Base-by-base conservation (phyloP, 2,113 vertebrate genomes). In the Sinocyclocheilus anshuiensis region DNA sequence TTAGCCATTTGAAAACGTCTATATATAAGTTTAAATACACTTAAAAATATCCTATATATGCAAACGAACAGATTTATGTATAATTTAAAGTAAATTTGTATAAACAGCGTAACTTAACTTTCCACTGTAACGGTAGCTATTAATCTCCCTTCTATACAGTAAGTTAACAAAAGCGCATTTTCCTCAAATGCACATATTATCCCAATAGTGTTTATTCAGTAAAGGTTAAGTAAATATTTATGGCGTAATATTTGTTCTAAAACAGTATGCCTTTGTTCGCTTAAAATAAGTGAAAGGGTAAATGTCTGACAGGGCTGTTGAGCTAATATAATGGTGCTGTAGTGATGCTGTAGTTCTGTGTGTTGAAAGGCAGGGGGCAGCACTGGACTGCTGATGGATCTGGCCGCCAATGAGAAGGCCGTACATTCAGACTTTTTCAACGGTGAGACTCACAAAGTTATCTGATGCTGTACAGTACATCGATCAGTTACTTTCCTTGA, bases 361-460 rank as follows among this genome's bases (percentile, higher is more conserved):
- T 92, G 82, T 93, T 85, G 3, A 87, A 91, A 99, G 98, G 97
- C 98, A 87, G 98, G 98, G 59, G 98, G 98, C 94, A 99, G 98
- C 94, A 97, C 96, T 1, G 98, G 97, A 4, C 95, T 99, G 83
- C 89, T 99, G 16, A 99, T 99, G 98, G 97, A 99, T 89, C 90
- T 99, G 92, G 97, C 98, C 16, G 98, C 98, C 87, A 99, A 99
- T 87, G 98, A 98, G 86, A 99, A 99, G 85, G 97, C 97, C 0
- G 97, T 99, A 6, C 98, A 99, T 80, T 96, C 96, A 0, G 98
- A 99, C 89, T 99, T 98, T 87, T 99, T 98, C 65, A 99, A 99
- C 3, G 97, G 98, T 99, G 85, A 96, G 93, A 5, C 24, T 7
- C 13, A 0, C 12, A 20, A 9, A 15, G 5, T 12, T 39, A 22